phyloP scores from a whole-genome alignment of 2,888 invertebrate genomes.

The Microplitis manilae region DNA sequence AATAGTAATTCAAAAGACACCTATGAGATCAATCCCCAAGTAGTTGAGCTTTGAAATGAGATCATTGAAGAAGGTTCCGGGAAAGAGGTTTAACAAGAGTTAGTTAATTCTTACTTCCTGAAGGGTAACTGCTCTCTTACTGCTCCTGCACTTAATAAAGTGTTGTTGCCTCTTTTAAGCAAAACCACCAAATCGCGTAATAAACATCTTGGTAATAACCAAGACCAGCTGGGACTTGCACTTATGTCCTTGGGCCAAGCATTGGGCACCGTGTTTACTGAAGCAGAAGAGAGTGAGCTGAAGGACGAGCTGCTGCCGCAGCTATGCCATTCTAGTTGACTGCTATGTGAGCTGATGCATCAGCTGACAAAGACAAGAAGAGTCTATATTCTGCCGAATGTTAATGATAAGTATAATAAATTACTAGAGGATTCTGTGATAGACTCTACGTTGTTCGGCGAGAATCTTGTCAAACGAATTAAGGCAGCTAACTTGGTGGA shows the following conservation, averaged over 20 bases:
- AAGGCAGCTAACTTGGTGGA: constrained; percentile 1
- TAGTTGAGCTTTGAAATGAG: constrained; percentile 4
- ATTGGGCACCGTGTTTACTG: background rate
- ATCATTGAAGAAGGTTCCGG: background rate
- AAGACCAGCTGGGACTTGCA: background rate
- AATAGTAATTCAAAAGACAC: background rate
- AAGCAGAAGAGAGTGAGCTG: background rate
- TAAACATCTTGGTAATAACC: constrained; percentile 20
- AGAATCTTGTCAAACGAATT: background rate
- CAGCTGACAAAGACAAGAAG: constrained; percentile 9
- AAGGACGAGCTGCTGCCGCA: background rate
- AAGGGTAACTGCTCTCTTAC: background rate
- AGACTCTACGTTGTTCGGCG: constrained; percentile 7
- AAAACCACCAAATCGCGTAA: constrained; percentile 6
- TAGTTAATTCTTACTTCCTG: background rate
- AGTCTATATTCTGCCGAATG: constrained; percentile 7
- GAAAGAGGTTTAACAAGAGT: background rate
- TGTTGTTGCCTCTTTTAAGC: background rate
- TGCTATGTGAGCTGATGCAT: constrained; percentile 5
- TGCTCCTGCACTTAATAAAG: background rate
- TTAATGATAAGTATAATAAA: constrained; percentile 19
- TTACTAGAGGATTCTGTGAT: background rate
- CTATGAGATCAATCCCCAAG: background rate
- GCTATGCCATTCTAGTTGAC: constrained; percentile 2
- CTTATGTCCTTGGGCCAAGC: constrained; percentile 4